Percentiles rank a stretch among this genome's conserved stretches.
These are phyloP conservation scores for Heliangelus exortis DNA, from an alignment of 2,797 vertebrate genomes.

Conservation along the genomic window DNA sequence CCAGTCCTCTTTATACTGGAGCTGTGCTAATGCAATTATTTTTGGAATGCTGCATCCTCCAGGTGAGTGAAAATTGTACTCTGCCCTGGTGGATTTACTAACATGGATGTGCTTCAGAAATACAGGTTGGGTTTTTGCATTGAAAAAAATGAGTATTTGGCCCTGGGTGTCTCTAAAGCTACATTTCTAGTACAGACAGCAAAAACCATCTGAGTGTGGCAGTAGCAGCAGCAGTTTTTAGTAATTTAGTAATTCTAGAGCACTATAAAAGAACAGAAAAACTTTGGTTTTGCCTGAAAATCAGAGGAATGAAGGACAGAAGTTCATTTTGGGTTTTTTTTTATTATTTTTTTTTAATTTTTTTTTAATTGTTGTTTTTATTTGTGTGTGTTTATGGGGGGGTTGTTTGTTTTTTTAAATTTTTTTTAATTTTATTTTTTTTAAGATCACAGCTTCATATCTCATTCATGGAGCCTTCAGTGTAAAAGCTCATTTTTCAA, in stretches of 20 bases:
- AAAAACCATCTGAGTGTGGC: rapidly evolving
- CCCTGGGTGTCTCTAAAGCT: background rate
- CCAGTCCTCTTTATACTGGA: rapidly evolving
- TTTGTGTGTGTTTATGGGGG: background rate
- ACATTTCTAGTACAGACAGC: rapidly evolving
- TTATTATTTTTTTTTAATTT: background rate
- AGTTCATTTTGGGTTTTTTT: background rate
- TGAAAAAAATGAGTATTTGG: background rate
- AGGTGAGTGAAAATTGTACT: background rate
- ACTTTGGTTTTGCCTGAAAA: background rate
- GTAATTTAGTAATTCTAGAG: background rate
- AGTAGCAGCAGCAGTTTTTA: background rate
- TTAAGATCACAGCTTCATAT: background rate
- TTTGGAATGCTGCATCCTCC: background rate
- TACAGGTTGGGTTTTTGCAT: rapidly evolving
- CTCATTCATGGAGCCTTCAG: background rate
- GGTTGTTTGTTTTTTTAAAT: background rate
- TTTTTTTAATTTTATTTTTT: background rate
- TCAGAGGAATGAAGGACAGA: rapidly evolving
- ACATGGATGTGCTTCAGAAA: rapidly evolving
- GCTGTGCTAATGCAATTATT: background rate
- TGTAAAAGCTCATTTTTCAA: background rate
- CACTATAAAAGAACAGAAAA: background rate
- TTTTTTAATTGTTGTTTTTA: too few relatives aligned
- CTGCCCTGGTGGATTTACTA: background rate